Conservation (phyloP, 2,797 vertebrate species). For the Rhincodon typus region DNA sequence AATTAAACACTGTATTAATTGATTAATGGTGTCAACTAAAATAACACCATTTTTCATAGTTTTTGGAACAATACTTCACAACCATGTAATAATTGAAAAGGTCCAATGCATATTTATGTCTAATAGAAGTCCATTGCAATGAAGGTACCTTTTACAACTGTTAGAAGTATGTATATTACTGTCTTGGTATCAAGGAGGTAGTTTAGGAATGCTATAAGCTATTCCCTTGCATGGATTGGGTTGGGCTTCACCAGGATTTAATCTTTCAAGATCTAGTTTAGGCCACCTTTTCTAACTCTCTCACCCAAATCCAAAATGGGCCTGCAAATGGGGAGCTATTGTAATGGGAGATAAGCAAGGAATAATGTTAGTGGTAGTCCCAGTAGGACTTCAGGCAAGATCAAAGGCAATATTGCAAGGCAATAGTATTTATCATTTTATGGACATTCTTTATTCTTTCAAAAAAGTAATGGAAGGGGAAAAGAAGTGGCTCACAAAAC, state of each 20-base stretch:
- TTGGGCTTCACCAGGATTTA: neutral
- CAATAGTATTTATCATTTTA: neutral
- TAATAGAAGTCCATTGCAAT: neutral
- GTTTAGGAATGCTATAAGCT: neutral
- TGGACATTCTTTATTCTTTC: neutral
- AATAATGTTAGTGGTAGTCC: neutral
- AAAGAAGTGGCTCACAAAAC: neutral
- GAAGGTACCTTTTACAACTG: neutral
- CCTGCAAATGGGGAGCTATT: neutral
- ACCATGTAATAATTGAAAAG: neutral
- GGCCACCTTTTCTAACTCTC: neutral
- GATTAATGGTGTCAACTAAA: slow-evolving; percentile 3
- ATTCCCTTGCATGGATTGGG: neutral
- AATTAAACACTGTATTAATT: slow-evolving; percentile 1
- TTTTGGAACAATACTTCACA: neutral
- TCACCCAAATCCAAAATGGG: neutral
- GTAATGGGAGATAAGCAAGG: no score
- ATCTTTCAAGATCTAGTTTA: neutral
- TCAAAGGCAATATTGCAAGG: neutral
- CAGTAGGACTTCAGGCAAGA: neutral
- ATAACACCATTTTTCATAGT: neutral
- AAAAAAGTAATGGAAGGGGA: neutral
- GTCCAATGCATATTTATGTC: neutral
- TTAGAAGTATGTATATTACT: neutral
- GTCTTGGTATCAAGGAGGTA: neutral